Conservation (phyloP, 2,888 invertebrate species). For the Cataglyphis livida region DNA sequence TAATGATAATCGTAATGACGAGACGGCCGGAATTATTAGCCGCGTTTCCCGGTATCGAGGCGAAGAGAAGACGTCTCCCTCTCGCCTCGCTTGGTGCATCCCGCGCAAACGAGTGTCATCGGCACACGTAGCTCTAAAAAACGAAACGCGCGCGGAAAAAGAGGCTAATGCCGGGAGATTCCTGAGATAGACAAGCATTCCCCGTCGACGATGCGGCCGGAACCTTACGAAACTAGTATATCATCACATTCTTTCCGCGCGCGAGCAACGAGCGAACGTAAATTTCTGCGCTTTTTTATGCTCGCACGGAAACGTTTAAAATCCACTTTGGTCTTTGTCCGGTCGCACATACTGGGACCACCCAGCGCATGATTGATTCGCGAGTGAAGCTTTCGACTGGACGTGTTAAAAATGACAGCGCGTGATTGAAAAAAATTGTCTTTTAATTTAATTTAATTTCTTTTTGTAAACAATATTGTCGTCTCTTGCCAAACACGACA, state of each 20-base stretch:
- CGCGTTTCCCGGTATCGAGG: conserved; percentile 65
- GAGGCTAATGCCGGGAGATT: conserved; percentile 70
- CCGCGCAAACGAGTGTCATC: conserved; percentile 69
- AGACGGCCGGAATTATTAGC: conserved; percentile 68
- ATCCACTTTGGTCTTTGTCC: conserved; percentile 68
- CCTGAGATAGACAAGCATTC: conserved; percentile 46
- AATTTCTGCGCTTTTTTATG: conserved; percentile 72
- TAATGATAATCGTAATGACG: conserved; percentile 68
- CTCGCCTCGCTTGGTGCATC: conserved; percentile 12
- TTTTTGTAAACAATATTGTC: background rate
- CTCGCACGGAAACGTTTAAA: conserved; percentile 69
- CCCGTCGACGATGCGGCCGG: conserved; percentile 22
- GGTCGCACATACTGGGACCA: conserved; percentile 68
- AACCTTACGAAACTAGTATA: conserved; percentile 70
- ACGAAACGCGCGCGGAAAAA: conserved; percentile 62
- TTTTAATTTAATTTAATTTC: background rate
- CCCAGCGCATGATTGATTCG: conserved; percentile 63
- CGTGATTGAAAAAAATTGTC: conserved; percentile 4
- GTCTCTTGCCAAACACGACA: background rate
- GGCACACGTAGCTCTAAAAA: conserved; percentile 63
- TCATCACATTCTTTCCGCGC: conserved; percentile 69
- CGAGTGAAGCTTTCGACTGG: conserved; percentile 45
- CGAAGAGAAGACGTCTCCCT: conserved; percentile 38
- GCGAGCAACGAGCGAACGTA: conserved; percentile 61
- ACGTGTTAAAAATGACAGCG: conserved; percentile 59